phyloP scores from a whole-genome alignment of 2,888 invertebrate species.

The Empis livida region DNA sequence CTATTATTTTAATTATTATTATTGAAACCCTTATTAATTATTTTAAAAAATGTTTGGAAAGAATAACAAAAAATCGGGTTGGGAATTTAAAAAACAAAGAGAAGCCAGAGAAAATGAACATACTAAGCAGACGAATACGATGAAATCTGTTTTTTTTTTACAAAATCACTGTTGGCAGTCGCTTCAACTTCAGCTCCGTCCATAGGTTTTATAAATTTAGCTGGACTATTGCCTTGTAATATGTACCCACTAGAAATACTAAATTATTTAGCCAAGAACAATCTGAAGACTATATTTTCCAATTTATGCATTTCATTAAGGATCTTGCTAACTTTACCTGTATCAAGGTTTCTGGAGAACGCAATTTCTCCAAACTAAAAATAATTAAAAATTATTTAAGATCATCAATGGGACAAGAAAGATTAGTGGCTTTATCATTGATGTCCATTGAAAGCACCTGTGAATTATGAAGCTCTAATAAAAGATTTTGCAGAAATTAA shows the following conservation, averaged over 20 bases:
- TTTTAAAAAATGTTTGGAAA: not conserved
- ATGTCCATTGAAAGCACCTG: conserved; percentile 1
- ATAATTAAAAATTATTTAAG: conserved; percentile 1
- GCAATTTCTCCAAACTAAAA: not conserved
- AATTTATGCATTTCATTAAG: not conserved
- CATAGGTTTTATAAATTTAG: not conserved
- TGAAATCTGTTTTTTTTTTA: conserved; percentile 1
- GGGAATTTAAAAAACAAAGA: conserved; percentile 1
- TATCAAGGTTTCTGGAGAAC: not conserved
- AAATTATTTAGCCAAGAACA: not conserved
- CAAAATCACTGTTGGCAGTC: not conserved
- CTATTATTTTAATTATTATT: not conserved
- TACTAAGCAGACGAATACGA: not conserved
- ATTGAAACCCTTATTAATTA: not conserved
- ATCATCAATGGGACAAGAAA: not conserved
- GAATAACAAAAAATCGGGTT: not conserved
- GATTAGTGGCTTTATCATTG: not conserved
- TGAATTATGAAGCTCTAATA: not conserved
- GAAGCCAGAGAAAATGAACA: not conserved
- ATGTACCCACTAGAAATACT: not conserved
- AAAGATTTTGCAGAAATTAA: conserved; percentile 1
- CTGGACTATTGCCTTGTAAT: not conserved
- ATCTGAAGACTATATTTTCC: not conserved
- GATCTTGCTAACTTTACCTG: not conserved
- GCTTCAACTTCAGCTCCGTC: conserved; percentile 1